Evolutionary conservation across 2,113 vertebrate genomes (phyloP), one percentile per base, ranked within the genome.

Genomic region (Malurus alboscapulatus): DNA sequence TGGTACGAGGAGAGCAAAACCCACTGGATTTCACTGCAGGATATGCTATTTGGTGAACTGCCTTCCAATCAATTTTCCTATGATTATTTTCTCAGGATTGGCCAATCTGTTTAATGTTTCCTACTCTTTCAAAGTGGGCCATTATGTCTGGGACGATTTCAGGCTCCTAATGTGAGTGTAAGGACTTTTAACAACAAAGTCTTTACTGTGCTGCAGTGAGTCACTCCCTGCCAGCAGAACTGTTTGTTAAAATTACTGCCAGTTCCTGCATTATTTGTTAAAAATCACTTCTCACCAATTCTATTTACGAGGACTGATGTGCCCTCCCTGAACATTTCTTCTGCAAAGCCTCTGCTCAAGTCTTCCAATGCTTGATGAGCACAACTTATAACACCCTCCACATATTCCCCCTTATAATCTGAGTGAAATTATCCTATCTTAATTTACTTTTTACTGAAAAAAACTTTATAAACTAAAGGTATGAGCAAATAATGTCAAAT

Each of bases 21-120:
- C 25, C 63, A 14, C 27, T 21, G 50, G n/a, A 66, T 50, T 61
- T 76, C 87, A 53, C 84, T 62, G 42, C 79, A 96, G 67, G 63
- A 36, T 47, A 53, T 20, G 55, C 32, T 76, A 10, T 77, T 86
- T 85, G 65, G 42, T 74, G 72, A 93, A 55, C 7, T 45, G 47
- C 13, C 17, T 83, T 86, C 93, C 85, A 77, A n/a, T 55, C 90
- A 69, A 58, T 73, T 66, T 87, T 62, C 55, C 32, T 59, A n/a
- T 20, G 38, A 77, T 85, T 91, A 82, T 90, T 96, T 94, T 66
- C 47, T 20, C 59, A 69, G 50, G 50, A 73, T 79, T 88, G 92
- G 38, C 53, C 90, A 91, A 87, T 90, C 88, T 87, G 26, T 69
- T 87, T 88, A 91, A 94, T 76, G 87, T 25, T 81, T 93, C 55